These are phyloP conservation scores for Anadara kagoshimensis DNA, from an alignment of 1,140 invertebrate genomes.

Conservation along the genomic window DNA sequence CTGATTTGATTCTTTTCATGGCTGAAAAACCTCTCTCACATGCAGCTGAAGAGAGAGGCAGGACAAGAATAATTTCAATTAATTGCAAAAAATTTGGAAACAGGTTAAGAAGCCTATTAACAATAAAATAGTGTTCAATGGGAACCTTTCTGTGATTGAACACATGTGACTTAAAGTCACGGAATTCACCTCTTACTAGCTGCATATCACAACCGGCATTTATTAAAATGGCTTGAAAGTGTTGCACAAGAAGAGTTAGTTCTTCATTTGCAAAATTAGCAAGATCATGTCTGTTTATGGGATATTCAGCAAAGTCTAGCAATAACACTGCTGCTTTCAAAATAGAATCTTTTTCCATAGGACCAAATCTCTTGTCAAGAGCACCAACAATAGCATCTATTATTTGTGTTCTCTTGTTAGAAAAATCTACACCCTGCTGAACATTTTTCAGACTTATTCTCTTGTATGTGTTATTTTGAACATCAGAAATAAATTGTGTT, in stretches of 20 bases:
- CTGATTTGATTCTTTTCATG: slow-evolving; percentile 12
- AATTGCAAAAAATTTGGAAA: background rate
- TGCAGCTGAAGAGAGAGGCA: slow-evolving; percentile 8
- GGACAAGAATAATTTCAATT: background rate
- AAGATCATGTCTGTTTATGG: background rate
- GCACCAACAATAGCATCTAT: slow-evolving; percentile 3
- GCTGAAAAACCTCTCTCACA: no score
- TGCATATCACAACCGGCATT: background rate
- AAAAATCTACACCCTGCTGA: background rate
- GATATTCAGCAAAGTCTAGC: slow-evolving; percentile 2
- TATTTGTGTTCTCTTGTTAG: background rate
- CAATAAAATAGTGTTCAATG: background rate
- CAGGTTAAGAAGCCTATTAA: background rate
- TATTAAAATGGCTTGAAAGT: slow-evolving; percentile 13
- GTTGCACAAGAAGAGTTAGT: background rate
- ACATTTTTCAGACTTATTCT: slow-evolving; percentile 4
- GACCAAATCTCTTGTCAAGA: slow-evolving; percentile 17
- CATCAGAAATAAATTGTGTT: background rate
- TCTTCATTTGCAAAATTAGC: slow-evolving; percentile 4
- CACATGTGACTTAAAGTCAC: slow-evolving; percentile 4
- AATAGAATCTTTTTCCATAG: slow-evolving; percentile 20
- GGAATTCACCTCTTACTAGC: background rate
- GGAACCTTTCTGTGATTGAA: background rate
- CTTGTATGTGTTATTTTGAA: slow-evolving; percentile 1
- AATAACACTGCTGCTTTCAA: background rate